Evolutionary conservation across 2,113 vertebrate genomes (phyloP), one percentile per base, ranked within the genome.

Genomic region (Typhlomys cinereus): DNA sequence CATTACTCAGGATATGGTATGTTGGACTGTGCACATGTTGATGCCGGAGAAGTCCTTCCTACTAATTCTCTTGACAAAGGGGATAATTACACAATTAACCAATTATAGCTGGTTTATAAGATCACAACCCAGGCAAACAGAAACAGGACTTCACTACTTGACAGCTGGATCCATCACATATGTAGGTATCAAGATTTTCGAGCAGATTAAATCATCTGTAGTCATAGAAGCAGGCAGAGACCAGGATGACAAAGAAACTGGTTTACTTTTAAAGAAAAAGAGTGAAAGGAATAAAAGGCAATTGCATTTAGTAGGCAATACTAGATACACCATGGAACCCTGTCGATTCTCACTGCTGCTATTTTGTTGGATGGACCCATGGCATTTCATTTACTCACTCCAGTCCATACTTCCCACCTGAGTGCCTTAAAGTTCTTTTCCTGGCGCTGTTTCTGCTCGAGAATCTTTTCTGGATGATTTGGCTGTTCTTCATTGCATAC

Each of bases 71-170:
- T 95, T 74, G 39, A 94, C 71, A 88, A 92, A 87, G 25, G 57
- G 61, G 31, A 87, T 88, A 94, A 95, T 95, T 91, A 62, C 31
- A 79, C 90, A 93, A 92, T 85, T 90, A 94, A 61, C 48, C 57
- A 89, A 83, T 76, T 84, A 44, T 11, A 81, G 6, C 29, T 90
- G 48, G 21, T 69, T 94, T 93, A 84, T 62, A 80, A 86, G 90
- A 93, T 83, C 93, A 83, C 69, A 76, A 15, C 10, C 44, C 88
- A 96, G 70, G 74, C 66, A 80, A 50, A 21, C 1, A 1, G 50
- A 90, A 94, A 80, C 71, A 62, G 13, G 50, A 59, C 52, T 76
- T 90, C 44, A 80, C 76, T 88, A 80, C 46, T 59, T 74, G 75
- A 29, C 64, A 89, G 31, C 80, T 75, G 81, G 39, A 52, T 89